Evolutionary conservation across 1,140 invertebrate genomes (phyloP).

Genomic region (Diachasmimorpha longicaudata): DNA sequence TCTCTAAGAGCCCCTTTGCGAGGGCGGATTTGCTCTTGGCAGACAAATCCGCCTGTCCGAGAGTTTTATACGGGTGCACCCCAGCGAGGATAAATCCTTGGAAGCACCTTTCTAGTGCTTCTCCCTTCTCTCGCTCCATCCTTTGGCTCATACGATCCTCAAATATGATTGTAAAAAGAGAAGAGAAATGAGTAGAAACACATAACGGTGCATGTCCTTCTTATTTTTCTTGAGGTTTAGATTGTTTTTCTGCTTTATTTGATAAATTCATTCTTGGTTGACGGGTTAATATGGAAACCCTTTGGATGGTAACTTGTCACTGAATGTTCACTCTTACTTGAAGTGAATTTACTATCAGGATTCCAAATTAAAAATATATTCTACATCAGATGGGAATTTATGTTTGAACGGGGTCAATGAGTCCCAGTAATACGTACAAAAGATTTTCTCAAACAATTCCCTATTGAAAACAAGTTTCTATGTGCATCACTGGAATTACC

Average conservation of each 20-base stretch:
- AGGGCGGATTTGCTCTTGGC: slow-evolving; percentile 40
- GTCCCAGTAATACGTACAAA: too few species aligned
- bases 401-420: too few species aligned
- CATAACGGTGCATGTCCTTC: slow-evolving; percentile 6
- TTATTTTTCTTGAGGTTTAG: background rate
- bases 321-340: background rate
- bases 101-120: background rate
- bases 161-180: background rate
- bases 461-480: too few species aligned
- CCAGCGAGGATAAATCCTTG: slow-evolving; percentile 17
- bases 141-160: slow-evolving; percentile 2
- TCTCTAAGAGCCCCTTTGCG: slow-evolving; percentile 14
- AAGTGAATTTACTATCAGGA: too few species aligned
- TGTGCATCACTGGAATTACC: too few species aligned
- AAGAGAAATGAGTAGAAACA: background rate
- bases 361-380: too few species aligned
- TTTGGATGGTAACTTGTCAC: background rate
- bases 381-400: too few species aligned
- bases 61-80: slow-evolving; percentile 36
- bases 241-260: background rate
- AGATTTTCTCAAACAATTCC: too few species aligned
- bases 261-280: background rate
- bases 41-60: slow-evolving; percentile 45
- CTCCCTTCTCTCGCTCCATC: background rate
- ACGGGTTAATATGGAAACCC: background rate